Conservation (phyloP, 2,888 invertebrate species). For the Eulithis testata region DNA sequence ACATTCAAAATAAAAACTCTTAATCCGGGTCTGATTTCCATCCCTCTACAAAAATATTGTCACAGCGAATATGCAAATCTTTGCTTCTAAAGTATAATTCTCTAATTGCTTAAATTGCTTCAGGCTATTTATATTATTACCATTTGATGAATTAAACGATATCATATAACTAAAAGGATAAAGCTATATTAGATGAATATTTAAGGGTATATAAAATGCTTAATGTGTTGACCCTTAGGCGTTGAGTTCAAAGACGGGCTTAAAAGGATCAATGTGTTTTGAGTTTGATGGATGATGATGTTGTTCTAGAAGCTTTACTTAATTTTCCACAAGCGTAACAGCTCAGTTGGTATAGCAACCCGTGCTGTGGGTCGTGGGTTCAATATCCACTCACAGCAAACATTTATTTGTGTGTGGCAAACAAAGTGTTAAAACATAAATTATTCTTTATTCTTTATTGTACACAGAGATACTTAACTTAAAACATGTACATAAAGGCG, state of each 20-base stretch:
- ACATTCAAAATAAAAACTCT: slow-evolving; percentile 32
- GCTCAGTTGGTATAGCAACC: too few relatives aligned
- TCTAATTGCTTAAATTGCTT: slow-evolving; percentile 58
- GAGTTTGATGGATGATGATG: not conserved
- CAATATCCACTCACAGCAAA: too few relatives aligned
- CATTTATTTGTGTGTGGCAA: too few relatives aligned
- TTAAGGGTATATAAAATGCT: slow-evolving; percentile 18
- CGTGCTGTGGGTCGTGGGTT: too few relatives aligned
- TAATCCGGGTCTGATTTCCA: slow-evolving; percentile 45
- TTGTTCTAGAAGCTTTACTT: not conserved
- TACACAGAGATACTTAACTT: too few relatives aligned
- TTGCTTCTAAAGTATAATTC: slow-evolving; percentile 44
- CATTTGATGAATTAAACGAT: slow-evolving; percentile 1
- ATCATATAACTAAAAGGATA: slow-evolving; percentile 13
- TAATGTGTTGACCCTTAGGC: slow-evolving; percentile 15
- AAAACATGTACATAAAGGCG: too few relatives aligned
- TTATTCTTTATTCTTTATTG: too few relatives aligned
- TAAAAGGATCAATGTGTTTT: slow-evolving; percentile 10
- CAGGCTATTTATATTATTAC: slow-evolving; percentile 47
- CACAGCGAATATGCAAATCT: slow-evolving; percentile 55
- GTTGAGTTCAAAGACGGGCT: slow-evolving; percentile 19
- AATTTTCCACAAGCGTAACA: not conserved
- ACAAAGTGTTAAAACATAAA: too few relatives aligned
- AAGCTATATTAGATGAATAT: slow-evolving; percentile 15
- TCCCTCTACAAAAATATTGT: slow-evolving; percentile 56